A percentile compares a stretch with the other conserved stretches of the same genome.
Evolutionary conservation across 2,113 vertebrate genomes (phyloP).

Genomic region (Syrmaticus mikado): DNA sequence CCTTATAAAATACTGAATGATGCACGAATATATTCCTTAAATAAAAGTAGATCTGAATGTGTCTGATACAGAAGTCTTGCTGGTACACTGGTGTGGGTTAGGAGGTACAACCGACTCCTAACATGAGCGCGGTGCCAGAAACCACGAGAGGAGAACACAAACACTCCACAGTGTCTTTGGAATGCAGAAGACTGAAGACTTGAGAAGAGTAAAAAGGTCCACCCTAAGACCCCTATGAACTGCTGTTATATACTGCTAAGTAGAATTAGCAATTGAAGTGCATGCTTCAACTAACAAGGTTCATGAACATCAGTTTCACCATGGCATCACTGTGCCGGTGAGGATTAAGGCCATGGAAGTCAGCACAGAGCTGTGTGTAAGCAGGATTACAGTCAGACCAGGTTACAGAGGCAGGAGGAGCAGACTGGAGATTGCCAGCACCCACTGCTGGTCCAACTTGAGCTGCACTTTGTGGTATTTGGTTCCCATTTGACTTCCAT

Average conservation of each 20-base stretch:
- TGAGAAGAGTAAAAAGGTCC: background rate
- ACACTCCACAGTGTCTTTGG: background rate
- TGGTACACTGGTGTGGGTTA: background rate
- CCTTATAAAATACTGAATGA: background rate
- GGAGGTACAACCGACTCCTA: background rate
- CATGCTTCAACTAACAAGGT: background rate
- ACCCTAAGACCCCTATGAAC: background rate
- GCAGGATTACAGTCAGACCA: background rate
- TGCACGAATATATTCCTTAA: background rate
- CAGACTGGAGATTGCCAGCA: background rate
- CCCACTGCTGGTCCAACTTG: background rate
- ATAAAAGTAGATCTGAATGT: background rate
- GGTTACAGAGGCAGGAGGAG: background rate
- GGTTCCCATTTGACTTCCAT: background rate
- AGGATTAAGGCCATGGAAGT: background rate
- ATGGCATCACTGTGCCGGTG: fast-evolving
- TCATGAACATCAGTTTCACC: background rate
- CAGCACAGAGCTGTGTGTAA: background rate
- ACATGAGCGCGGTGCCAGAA: background rate
- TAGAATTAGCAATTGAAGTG: background rate
- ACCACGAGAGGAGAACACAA: background rate
- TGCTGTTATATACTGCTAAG: background rate
- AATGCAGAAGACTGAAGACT: background rate
- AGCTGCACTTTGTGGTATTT: background rate
- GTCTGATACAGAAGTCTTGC: background rate